Conservation (phyloP, 2,888 invertebrate genomes). For the Drosophila monieri region DNA sequence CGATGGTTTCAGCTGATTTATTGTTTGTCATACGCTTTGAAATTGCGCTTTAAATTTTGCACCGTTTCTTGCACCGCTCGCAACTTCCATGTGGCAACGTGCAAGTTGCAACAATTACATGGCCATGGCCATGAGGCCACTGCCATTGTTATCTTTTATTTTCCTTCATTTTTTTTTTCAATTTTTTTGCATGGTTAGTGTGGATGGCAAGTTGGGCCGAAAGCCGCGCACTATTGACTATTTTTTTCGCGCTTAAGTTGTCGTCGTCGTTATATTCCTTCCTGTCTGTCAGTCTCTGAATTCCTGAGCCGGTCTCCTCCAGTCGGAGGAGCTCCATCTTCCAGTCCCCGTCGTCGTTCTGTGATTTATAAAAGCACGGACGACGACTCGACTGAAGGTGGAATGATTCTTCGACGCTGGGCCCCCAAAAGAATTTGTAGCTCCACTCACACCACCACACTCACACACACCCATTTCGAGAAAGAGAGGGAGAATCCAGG, state of each 20-base stretch:
- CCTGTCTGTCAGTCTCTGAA: slow-evolving; percentile 76
- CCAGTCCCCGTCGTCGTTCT: slow-evolving; percentile 39
- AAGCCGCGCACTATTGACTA: slow-evolving; percentile 63
- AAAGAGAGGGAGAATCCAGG: slow-evolving; percentile 13
- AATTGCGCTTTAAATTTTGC: slow-evolving; percentile 79
- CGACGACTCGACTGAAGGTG: slow-evolving; percentile 55
- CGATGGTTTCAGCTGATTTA: slow-evolving; percentile 75
- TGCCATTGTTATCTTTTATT: slow-evolving; percentile 76
- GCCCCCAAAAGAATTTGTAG: slow-evolving; percentile 72
- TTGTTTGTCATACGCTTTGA: slow-evolving; percentile 77
- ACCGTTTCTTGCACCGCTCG: slow-evolving; percentile 50
- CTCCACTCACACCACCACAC: slow-evolving; percentile 33
- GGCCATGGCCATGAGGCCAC: slow-evolving; percentile 67
- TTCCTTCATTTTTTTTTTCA: neutral
- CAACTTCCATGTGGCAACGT: slow-evolving; percentile 20
- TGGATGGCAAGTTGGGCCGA: slow-evolving; percentile 27
- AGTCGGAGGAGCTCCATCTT: slow-evolving; percentile 23
- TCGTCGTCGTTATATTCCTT: slow-evolving; percentile 77
- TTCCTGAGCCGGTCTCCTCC: slow-evolving; percentile 65
- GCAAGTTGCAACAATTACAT: slow-evolving; percentile 72
- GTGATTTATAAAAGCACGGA: slow-evolving; percentile 78
- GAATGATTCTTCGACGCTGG: slow-evolving; percentile 53
- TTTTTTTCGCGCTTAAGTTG: slow-evolving; percentile 78
- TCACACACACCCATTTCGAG: slow-evolving; percentile 13
- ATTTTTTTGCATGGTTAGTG: slow-evolving; percentile 62